Conservation (phyloP, 2,888 invertebrate genomes). For the Octodonta nipae region DNA sequence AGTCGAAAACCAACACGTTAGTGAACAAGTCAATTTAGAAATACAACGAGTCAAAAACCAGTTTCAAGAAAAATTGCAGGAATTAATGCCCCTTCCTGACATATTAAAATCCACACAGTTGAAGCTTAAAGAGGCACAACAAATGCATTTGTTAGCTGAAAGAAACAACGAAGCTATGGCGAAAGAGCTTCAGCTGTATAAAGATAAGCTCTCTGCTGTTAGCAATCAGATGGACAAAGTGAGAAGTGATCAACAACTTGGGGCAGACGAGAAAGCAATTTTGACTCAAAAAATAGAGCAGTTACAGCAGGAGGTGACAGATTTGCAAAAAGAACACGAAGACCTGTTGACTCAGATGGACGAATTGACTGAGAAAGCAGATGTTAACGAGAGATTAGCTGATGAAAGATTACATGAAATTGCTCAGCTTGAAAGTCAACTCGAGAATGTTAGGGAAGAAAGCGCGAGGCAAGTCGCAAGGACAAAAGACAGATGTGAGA, state of each 20-base stretch:
- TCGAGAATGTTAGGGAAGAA: slow-evolving; percentile 54
- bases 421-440: slow-evolving; percentile 47
- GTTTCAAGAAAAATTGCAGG: slow-evolving; percentile 59
- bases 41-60: slow-evolving; percentile 56
- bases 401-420: slow-evolving; percentile 58
- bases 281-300: slow-evolving; percentile 30
- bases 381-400: slow-evolving; percentile 46
- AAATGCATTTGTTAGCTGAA: slow-evolving; percentile 51
- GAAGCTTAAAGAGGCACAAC: slow-evolving; percentile 54
- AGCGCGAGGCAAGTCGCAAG: slow-evolving; percentile 51
- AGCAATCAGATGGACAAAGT: slow-evolving; percentile 40
- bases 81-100: slow-evolving; percentile 55
- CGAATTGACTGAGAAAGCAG: slow-evolving; percentile 41
- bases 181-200: slow-evolving; percentile 48
- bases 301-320: slow-evolving; percentile 26
- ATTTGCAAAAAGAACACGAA: slow-evolving; percentile 23
- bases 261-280: slow-evolving; percentile 36
- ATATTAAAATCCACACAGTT: slow-evolving; percentile 54
- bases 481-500: slow-evolving; percentile 53
- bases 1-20: slow-evolving; percentile 55
- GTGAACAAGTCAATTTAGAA: slow-evolving; percentile 57
- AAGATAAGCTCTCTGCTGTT: slow-evolving; percentile 34
- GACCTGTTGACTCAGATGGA: slow-evolving; percentile 30
- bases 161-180: slow-evolving; percentile 52
- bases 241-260: slow-evolving; percentile 39